Conservation (phyloP, 2,797 vertebrate species). For the Karalla daura region DNA sequence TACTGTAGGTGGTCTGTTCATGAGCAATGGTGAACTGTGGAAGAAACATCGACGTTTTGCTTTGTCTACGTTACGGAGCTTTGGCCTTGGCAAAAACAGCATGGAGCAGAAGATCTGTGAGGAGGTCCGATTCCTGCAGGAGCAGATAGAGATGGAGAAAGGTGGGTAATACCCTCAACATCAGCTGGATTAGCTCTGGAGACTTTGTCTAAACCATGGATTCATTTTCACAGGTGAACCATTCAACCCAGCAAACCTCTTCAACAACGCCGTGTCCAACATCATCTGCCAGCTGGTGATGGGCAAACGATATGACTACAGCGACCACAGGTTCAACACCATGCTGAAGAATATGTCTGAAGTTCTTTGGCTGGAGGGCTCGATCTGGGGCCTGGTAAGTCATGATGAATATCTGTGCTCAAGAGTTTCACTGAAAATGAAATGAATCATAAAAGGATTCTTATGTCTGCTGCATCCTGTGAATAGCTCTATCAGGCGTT, state of each 20-base stretch:
- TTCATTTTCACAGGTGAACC: conserved; percentile 57
- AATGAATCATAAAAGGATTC: not conserved
- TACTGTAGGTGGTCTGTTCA: conserved; percentile 74
- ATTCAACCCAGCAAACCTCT: conserved; percentile 59
- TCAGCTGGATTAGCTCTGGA: not conserved
- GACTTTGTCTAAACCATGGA: not conserved
- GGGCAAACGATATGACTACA: conserved; percentile 75
- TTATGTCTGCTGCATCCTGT: not conserved
- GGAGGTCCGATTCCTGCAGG: conserved; percentile 66
- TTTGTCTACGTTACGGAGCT: conserved; percentile 68
- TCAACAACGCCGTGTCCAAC: conserved; percentile 77
- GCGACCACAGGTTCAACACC: conserved; percentile 64
- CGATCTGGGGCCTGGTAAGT: not conserved
- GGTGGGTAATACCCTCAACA: conserved; percentile 40
- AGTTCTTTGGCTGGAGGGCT: not conserved
- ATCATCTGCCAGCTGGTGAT: conserved; percentile 80
- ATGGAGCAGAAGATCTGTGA: conserved; percentile 72
- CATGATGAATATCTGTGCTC: not conserved
- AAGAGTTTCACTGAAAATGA: not conserved
- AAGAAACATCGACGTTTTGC: conserved; percentile 75
- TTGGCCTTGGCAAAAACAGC: conserved; percentile 68
- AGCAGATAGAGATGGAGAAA: conserved; percentile 69
- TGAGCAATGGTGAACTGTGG: conserved; percentile 74
- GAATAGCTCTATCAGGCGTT: conserved; percentile 70
- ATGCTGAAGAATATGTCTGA: conserved; percentile 64